Base-by-base conservation (phyloP, 2,113 vertebrate genomes). In the Brachypteracias leptosomus region DNA sequence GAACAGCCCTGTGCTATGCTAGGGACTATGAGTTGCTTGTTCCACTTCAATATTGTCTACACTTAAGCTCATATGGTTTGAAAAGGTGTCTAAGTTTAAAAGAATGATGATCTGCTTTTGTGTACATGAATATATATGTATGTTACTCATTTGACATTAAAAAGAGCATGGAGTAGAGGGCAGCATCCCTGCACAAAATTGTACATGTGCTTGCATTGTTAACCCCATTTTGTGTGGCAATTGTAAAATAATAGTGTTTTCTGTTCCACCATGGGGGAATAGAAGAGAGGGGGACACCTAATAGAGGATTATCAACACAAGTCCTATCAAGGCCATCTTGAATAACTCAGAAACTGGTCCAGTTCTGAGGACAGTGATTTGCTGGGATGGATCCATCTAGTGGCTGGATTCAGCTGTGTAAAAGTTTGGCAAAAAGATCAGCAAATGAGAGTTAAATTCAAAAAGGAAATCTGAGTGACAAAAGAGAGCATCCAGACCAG, bases 401-500 rank as follows among this genome's bases (percentile, higher is more conserved):
- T 78, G 61, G 59, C 57, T 75, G 46, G 93, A 90, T 90, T 59
- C 67, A 71, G 12, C 25, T 68, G 21, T 49, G 38, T 47, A 38
- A 65, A 78, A 13, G 15, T 67, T 80, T 31, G 0, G 2, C 42
- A 11, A 36, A 67, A 93, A 52, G 47, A 63, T 75, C 38, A 61
- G 11, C 61, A 55, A 71, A 86, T 63, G 20, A 79, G 11, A 79
- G 33, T 52, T 77, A 89, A 71, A 81, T 75, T 90, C 44, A 72
- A 8, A 51, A 75, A 72, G 47, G 29, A 72, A 93, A 63, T 65
- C 24, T 35, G 57, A n/a, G 42, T 87, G 91, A 95, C 65, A 72
- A 86, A 93, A 93, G 52, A 87, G 76, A 90, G 38, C 80, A 78
- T 72, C 16, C 33, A 87, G 80, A 72, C 13, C 21, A 44, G 47